These are phyloP conservation scores for Drosophila serrata DNA, from an alignment of 1,140 invertebrate species.

Conservation along the genomic window DNA sequence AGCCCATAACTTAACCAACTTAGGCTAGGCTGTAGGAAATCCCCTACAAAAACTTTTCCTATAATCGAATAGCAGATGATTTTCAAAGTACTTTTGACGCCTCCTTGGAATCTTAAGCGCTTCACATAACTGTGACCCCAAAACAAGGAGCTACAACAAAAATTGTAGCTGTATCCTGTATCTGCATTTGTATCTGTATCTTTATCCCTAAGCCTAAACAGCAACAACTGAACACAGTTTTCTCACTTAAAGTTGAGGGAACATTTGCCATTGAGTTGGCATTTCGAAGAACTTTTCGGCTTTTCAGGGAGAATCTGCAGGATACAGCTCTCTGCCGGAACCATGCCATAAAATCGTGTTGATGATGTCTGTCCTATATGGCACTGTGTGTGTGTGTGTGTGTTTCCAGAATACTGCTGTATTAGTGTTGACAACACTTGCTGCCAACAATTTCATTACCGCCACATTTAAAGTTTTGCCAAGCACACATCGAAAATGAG, in stretches of 20 bases:
- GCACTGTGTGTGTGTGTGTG: constrained; percentile 4
- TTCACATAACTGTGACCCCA: constrained; percentile 53
- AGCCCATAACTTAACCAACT: constrained; percentile 6
- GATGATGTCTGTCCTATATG: constrained; percentile 50
- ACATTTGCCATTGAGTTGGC: constrained; percentile 53
- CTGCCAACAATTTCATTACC: constrained; percentile 81
- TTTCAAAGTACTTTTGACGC: constrained; percentile 30
- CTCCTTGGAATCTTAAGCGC: constrained; percentile 51
- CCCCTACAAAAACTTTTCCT: constrained; percentile 21
- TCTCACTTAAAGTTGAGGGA: constrained; percentile 26
- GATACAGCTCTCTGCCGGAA: constrained; percentile 60
- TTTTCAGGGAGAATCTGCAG: constrained; percentile 63
- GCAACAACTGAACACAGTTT: constrained; percentile 68
- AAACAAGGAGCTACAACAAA: constrained; percentile 40
- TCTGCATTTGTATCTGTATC: background rate
- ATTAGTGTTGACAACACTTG: constrained; percentile 71
- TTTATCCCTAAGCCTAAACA: constrained; percentile 12
- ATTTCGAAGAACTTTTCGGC: constrained; percentile 71
- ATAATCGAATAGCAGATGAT: constrained; percentile 35
- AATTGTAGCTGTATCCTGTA: background rate
- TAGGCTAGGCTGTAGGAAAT: background rate
- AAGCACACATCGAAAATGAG: constrained; percentile 58
- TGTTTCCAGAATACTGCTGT: constrained; percentile 21
- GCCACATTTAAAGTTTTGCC: constrained; percentile 78
- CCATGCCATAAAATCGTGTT: constrained; percentile 69